phyloP scores from a whole-genome alignment of 2,797 vertebrate species.

The Ciconia nigra region DNA sequence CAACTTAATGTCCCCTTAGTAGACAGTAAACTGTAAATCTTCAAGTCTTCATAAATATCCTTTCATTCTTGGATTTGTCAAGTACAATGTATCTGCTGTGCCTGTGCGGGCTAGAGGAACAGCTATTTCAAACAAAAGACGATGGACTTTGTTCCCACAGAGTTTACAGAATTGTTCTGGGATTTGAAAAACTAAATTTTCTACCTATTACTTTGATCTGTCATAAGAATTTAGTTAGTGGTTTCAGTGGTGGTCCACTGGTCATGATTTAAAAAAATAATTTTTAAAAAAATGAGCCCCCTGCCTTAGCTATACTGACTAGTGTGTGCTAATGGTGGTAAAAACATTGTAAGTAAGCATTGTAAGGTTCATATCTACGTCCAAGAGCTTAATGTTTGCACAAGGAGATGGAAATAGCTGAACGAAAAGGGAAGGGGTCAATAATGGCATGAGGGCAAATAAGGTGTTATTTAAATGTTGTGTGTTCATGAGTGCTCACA shows the following conservation, averaged over 20 bases:
- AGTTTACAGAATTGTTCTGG: not conserved
- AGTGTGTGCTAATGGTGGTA: not conserved
- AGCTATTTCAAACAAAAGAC: not conserved
- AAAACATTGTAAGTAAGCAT: not conserved
- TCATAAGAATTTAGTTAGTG: not conserved
- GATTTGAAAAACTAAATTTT: not conserved
- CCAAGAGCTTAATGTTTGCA: not conserved
- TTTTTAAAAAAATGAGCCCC: not conserved
- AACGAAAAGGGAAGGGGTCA: not conserved
- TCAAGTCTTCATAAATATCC: not conserved
- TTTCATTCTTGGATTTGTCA: not conserved
- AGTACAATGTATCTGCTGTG: not conserved
- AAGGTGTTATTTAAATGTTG: not conserved
- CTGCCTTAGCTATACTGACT: not conserved
- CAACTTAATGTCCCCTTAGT: not conserved
- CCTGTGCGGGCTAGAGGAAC: not conserved
- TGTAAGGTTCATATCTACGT: not conserved
- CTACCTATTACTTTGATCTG: not conserved
- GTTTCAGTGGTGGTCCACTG: not conserved
- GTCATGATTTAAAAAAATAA: not conserved
- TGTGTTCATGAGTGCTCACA: not conserved
- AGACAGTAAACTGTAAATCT: not conserved
- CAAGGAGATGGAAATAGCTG: not conserved
- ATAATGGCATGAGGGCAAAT: not conserved
- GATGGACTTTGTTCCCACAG: not conserved